Base-by-base conservation (phyloP, 2,888 invertebrate species). In the Ctenicera cuprea region DNA sequence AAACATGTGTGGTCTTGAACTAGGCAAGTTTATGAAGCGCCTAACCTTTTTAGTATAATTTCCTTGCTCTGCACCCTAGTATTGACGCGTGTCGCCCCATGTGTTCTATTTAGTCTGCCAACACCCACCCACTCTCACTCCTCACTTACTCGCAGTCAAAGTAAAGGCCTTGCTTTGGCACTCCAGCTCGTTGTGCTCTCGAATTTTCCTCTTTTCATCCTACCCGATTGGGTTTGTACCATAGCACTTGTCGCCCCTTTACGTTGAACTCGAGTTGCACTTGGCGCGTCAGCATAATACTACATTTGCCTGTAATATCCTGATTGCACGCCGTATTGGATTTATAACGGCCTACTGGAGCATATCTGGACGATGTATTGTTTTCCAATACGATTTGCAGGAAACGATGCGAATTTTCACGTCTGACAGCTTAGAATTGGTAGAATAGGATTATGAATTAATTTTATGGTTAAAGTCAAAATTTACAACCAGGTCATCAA, bases 21-120 rank as follows among this genome's bases (percentile, higher is more conserved):
- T 33, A 33, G 12, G 12, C 18, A 52, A 54, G 14, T 54, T 54
- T 54, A 54, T 54, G 30, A 30, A 54, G 22, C 52, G 52, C 4
- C 54, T 33, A 54, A 54, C 54, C 54, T 54, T 54, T 54, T 54
- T 54, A 54, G 54, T 54, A 54, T 54, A 54, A 54, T 54, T 30
- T 54, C 54, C 54, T 54, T 54, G 54, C 33, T 54, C 54, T 54
- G 54, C 33, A 54, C 54, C 54, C 54, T 54, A 14, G 54, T 54
- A 54, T 54, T 54, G 54, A 54, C 54, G 54, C 54, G 30, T 54
- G 54, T 54, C 54, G 54, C 54, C 54, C 54, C 30, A 54, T 54
- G 54, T 54, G 30, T 54, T 54, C 54, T 54, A 54, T 54, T 52
- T 54, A 54, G 54, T 54, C 30, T 30, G 54, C 54, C 54, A 30